These are phyloP conservation scores for Melipona bicolor DNA, from an alignment of 2,888 invertebrate species.

Conservation along the genomic window DNA sequence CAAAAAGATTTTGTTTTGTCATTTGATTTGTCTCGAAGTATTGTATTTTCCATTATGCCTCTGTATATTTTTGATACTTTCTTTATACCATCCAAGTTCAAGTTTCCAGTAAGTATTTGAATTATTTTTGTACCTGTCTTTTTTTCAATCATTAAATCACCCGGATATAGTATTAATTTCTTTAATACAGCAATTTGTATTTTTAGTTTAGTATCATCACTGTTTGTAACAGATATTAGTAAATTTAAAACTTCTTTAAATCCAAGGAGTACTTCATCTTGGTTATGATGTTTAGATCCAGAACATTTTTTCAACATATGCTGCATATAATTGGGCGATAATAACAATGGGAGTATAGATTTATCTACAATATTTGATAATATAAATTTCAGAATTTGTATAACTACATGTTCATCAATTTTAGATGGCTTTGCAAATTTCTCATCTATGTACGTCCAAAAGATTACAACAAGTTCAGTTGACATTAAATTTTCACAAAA, in stretches of 20 bases:
- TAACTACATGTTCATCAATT: conserved; percentile 87
- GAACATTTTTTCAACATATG: conserved; percentile 88
- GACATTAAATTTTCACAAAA: conserved; percentile 86
- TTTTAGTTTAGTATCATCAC: conserved; percentile 85
- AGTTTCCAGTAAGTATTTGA: conserved; percentile 87
- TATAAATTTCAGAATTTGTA: conserved; percentile 87
- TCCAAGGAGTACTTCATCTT: conserved; percentile 86
- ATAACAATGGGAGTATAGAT: conserved; percentile 86
- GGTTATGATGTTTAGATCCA: conserved; percentile 86
- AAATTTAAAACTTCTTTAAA: conserved; percentile 86
- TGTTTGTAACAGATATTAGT: conserved; percentile 85
- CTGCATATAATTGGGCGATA: conserved; percentile 88
- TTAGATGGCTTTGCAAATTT: conserved; percentile 85
- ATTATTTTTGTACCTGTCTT: conserved; percentile 88
- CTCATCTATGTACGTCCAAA: conserved; percentile 86
- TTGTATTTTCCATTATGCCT: conserved; percentile 86
- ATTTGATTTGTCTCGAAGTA: conserved; percentile 85
- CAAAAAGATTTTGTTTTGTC: conserved; percentile 85
- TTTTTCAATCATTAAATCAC: conserved; percentile 90
- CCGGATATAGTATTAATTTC: conserved; percentile 88
- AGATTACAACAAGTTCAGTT: conserved; percentile 85
- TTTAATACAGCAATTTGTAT: conserved; percentile 87
- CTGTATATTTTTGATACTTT: conserved; percentile 87
- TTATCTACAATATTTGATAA: conserved; percentile 85
- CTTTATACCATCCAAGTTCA: conserved; percentile 87